Evolutionary conservation across 2,797 vertebrate species (phyloP).

Genomic region (Karalla daura): DNA sequence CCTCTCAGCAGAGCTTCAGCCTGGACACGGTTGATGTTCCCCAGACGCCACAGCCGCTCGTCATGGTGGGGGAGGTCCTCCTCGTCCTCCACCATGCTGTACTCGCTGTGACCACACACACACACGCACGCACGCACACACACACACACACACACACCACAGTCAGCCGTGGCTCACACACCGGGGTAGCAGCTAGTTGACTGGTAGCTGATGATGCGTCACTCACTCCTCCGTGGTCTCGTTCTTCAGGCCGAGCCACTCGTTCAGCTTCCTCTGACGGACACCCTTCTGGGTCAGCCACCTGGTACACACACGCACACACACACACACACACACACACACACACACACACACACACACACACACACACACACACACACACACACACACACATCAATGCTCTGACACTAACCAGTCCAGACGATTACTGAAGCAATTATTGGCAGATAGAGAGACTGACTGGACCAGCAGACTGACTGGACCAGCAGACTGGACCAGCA

Average conservation of each 20-base stretch:
- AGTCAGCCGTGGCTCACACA: too few species aligned
- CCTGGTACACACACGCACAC: conserved; percentile 71
- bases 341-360: too few species aligned
- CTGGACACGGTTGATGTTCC: conserved; percentile 90
- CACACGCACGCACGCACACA: too few species aligned
- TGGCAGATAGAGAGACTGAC: too few species aligned
- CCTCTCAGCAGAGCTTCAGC: conserved; percentile 91
- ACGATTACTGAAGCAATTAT: too few species aligned
- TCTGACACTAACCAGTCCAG: too few species aligned
- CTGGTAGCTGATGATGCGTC: neutral
- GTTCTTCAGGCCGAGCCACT: conserved; percentile 92
- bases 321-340: too few species aligned
- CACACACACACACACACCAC: neutral
- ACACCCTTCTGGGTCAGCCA: conserved; percentile 94
- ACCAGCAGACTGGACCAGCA: too few species aligned
- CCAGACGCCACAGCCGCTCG: conserved; percentile 92
- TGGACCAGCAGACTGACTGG: too few species aligned
- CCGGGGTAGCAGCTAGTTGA: too few species aligned
- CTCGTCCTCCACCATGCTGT: conserved; percentile 90
- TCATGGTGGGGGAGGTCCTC: conserved; percentile 93
- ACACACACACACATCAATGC: too few species aligned
- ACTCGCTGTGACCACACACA: conserved; percentile 62
- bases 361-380: too few species aligned
- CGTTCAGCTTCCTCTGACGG: conserved; percentile 92
- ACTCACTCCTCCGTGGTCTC: conserved; percentile 91